A percentile compares a stretch with the other conserved stretches of the same genome.
phyloP scores from a whole-genome alignment of 92 coral and sea anemone genomes.

The Siderastrea radians region DNA sequence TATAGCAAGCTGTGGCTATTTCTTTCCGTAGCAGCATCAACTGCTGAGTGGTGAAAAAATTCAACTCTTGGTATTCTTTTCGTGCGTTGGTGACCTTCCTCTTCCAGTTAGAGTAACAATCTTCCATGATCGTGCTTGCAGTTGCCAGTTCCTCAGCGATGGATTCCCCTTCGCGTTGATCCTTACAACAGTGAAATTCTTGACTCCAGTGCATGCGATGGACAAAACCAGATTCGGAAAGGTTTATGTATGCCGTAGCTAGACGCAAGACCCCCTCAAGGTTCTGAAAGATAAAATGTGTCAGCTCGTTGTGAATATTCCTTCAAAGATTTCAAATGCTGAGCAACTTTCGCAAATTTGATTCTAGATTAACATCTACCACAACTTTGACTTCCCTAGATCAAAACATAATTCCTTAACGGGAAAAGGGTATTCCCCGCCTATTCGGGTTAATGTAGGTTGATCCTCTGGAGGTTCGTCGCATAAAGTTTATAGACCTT shows the following conservation, averaged over 20 bases:
- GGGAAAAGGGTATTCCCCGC: too few species aligned
- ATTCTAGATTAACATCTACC: too few species aligned
- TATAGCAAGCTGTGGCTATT: conserved; percentile 70
- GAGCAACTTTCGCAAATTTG: too few species aligned
- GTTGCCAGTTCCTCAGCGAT: conserved; percentile 45
- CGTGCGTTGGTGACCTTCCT: conserved; percentile 59
- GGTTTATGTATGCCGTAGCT: conserved; percentile 46
- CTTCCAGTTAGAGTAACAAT: conserved; percentile 64
- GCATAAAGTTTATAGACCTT: too few species aligned
- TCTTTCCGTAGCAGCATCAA: conserved; percentile 73
- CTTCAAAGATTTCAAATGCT: too few species aligned
- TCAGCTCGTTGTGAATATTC: not conserved
- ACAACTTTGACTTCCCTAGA: too few species aligned
- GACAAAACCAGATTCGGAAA: conserved; percentile 68
- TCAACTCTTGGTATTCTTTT: conserved; percentile 57
- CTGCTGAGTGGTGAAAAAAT: conserved; percentile 85
- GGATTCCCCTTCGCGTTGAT: conserved; percentile 45
- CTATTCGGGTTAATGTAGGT: too few species aligned
- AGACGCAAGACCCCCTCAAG: conserved; percentile 74
- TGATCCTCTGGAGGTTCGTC: too few species aligned
- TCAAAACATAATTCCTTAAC: too few species aligned
- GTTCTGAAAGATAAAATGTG: conserved; percentile 27
- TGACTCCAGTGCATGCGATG: conserved; percentile 69
- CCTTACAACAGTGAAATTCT: conserved; percentile 66
- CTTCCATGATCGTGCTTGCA: conserved; percentile 73